A percentile compares a stretch with the other conserved stretches of the same genome.
Conservation (phyloP, 1,140 invertebrate species). For the Philopotamus ludificatus region DNA sequence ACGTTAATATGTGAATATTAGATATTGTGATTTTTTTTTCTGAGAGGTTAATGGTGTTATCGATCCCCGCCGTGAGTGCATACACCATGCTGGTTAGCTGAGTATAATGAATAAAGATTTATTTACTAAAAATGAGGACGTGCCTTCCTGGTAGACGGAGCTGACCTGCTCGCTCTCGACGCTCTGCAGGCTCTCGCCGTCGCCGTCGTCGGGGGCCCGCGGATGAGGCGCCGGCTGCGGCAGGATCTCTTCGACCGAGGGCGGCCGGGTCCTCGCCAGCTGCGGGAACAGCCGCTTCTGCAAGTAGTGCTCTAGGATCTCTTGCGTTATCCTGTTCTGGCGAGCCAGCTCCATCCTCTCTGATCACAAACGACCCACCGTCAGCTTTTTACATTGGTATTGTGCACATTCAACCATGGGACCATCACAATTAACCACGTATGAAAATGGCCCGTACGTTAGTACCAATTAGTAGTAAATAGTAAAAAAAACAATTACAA, state of each 20-base stretch:
- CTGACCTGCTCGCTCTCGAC: slow-evolving; percentile 64
- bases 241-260: slow-evolving; percentile 62
- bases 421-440: neutral
- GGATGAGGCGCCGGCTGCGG: slow-evolving; percentile 46
- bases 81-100: too few species aligned
- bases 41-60: neutral
- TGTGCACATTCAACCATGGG: neutral
- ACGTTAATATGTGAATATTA: neutral
- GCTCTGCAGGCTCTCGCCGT: slow-evolving; percentile 57
- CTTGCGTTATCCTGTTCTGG: slow-evolving; percentile 70
- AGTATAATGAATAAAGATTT: neutral
- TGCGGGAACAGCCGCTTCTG: slow-evolving; percentile 62
- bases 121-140: slow-evolving; percentile 29
- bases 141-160: slow-evolving; percentile 51
- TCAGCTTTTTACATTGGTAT: neutral
- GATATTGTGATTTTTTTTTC: slow-evolving; percentile 1
- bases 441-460: neutral
- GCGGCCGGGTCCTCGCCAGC: slow-evolving; percentile 53
- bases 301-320: slow-evolving; percentile 68
- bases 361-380: slow-evolving; percentile 40
- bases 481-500: too few species aligned
- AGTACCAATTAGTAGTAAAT: too few species aligned
- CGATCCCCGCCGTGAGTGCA: neutral
- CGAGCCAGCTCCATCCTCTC: slow-evolving; percentile 62
- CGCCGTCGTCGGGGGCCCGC: slow-evolving; percentile 33